Evolutionary conservation across 1,140 invertebrate genomes (phyloP).

Genomic region (Aphaenogaster floridana): DNA sequence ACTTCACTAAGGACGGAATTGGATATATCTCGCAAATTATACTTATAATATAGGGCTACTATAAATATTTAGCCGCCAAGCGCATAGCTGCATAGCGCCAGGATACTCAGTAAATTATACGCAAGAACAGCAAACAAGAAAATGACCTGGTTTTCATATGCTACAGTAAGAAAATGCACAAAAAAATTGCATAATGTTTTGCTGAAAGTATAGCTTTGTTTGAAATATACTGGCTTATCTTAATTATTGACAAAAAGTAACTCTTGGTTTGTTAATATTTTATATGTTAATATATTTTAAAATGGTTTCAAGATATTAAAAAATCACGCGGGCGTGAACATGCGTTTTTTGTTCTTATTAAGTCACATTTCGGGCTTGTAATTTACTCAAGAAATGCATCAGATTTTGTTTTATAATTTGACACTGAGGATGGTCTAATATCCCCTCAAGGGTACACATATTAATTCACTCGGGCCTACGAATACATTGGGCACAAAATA

Average conservation of each 20-base stretch:
- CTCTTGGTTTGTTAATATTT: neutral
- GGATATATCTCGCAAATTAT: conserved; percentile 34
- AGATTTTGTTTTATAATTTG: no score
- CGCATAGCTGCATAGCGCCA: neutral
- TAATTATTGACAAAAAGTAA: neutral
- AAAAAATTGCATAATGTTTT: neutral
- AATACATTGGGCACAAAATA: no score
- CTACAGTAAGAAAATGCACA: neutral
- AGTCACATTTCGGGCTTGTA: no score
- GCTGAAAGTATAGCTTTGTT: neutral
- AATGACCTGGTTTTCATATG: conserved; percentile 10
- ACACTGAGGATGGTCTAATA: no score
- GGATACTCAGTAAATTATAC: conserved; percentile 20
- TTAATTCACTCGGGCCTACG: no score
- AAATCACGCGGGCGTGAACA: no score
- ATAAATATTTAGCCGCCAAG: conserved; percentile 42
- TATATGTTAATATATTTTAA: neutral
- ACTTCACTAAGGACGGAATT: neutral
- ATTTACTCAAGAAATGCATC: no score
- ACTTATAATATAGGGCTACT: conserved; percentile 19
- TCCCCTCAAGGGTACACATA: no score
- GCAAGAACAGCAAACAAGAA: neutral
- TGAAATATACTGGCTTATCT: neutral
- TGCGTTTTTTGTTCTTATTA: no score
- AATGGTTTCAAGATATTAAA: neutral